Percentiles rank a stretch among this genome's conserved stretches.
Evolutionary conservation across 2,888 invertebrate species (phyloP).

Genomic region (Mactromeris polynyma): DNA sequence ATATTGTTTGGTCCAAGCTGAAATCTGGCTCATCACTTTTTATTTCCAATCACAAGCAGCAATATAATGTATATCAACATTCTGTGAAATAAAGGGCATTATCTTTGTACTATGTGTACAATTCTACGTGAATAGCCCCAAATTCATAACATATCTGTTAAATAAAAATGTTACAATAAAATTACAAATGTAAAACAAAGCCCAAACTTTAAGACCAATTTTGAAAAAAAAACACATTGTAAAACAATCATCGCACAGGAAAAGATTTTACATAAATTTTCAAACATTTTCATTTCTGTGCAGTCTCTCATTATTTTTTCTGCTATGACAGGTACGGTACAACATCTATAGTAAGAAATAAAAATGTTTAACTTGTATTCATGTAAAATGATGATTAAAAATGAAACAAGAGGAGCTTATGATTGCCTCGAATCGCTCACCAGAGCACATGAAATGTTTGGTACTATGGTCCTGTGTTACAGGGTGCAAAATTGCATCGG

Average conservation of each 20-base stretch:
- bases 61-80: not conserved
- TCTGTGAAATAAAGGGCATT: not conserved
- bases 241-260: not conserved
- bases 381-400: no score
- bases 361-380: no score
- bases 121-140: not conserved
- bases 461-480: no score
- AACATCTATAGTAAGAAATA: no score
- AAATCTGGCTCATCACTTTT: not conserved
- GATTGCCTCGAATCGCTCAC: no score
- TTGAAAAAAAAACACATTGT: not conserved
- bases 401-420: no score
- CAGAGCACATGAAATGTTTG: no score
- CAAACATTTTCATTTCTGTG: no score
- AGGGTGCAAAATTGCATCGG: no score
- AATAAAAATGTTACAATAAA: not conserved
- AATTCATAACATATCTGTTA: not conserved
- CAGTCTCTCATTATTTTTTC: no score
- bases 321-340: no score
- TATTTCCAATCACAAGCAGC: conserved; percentile 1
- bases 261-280: no score
- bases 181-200: not conserved
- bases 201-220: not conserved
- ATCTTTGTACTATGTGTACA: not conserved
- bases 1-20: not conserved